A percentile compares a stretch with the other conserved stretches of the same genome.
These are phyloP conservation scores for Caenorhabditis sulstoni DNA, from an alignment of 2,888 invertebrate genomes.

Conservation along the genomic window DNA sequence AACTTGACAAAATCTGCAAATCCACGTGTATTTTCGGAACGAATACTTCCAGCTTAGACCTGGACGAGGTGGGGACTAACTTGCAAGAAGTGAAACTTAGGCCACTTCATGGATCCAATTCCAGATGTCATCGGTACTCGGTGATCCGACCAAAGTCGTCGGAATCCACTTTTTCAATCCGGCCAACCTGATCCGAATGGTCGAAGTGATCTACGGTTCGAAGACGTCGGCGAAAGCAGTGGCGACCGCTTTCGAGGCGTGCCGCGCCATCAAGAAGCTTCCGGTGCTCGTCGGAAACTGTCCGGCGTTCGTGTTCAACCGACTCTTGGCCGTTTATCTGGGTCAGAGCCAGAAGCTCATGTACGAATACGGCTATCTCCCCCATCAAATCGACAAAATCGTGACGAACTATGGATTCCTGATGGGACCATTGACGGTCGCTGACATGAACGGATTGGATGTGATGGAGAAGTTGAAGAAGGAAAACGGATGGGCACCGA, in stretches of 20 bases:
- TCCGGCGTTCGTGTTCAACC: constrained; percentile 73
- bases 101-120: background rate
- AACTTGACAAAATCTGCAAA: constrained; percentile 81
- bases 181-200: constrained; percentile 80
- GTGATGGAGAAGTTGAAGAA: constrained; percentile 66
- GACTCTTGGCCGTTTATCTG: constrained; percentile 66
- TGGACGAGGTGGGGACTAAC: constrained; percentile 75
- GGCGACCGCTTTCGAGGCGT: constrained; percentile 81
- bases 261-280: constrained; percentile 80
- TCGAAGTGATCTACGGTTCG: constrained; percentile 80
- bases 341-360: constrained; percentile 62
- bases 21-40: constrained; percentile 80
- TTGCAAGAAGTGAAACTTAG: background rate
- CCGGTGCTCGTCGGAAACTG: constrained; percentile 73
- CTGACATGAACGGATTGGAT: constrained; percentile 75
- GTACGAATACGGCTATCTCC: constrained; percentile 62
- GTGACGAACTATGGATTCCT: constrained; percentile 67
- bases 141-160: constrained; percentile 79
- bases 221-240: constrained; percentile 81
- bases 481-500: constrained; percentile 63
- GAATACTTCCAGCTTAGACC: constrained; percentile 81
- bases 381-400: constrained; percentile 66
- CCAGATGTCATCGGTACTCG: constrained; percentile 80
- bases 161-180: constrained; percentile 82
- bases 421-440: constrained; percentile 73